Conservation (phyloP, 2,113 vertebrate genomes). For the Perognathus longimembris region DNA sequence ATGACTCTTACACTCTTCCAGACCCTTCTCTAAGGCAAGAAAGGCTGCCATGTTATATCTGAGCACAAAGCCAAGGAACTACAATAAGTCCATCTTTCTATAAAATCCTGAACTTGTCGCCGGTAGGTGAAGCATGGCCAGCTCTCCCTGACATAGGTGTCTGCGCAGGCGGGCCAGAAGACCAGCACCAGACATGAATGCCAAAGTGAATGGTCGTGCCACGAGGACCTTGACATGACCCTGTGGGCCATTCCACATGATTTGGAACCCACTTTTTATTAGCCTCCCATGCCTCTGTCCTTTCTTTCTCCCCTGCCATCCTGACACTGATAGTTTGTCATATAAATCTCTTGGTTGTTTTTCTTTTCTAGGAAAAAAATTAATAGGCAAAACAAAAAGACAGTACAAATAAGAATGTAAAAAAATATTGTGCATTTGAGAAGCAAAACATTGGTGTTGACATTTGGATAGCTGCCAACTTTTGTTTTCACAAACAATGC, state of each 20-base stretch:
- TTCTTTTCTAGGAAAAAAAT: slow-evolving; percentile 77
- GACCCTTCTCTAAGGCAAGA: slow-evolving; percentile 47
- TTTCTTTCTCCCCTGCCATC: slow-evolving; percentile 49
- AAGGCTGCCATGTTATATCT: slow-evolving; percentile 49
- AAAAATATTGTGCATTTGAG: too few relatives aligned
- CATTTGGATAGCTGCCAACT: too few relatives aligned
- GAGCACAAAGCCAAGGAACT: slow-evolving; percentile 61
- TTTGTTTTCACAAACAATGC: too few relatives aligned
- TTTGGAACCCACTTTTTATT: slow-evolving; percentile 66
- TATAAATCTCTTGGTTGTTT: slow-evolving; percentile 67
- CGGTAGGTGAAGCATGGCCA: not conserved
- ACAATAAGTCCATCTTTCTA: slow-evolving; percentile 53
- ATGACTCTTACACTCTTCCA: slow-evolving; percentile 5
- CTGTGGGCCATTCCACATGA: slow-evolving; percentile 27
- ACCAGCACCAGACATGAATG: slow-evolving; percentile 33
- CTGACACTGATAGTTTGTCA: slow-evolving; percentile 63
- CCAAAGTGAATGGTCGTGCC: slow-evolving; percentile 60
- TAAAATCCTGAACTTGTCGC: not conserved
- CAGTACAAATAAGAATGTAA: slow-evolving; percentile 69
- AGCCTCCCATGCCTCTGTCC: slow-evolving; percentile 2
- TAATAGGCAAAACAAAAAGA: slow-evolving; percentile 72
- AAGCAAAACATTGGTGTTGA: too few relatives aligned
- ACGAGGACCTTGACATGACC: slow-evolving; percentile 21
- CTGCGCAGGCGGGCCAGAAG: slow-evolving; percentile 45
- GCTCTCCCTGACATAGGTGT: not conserved